Evolutionary conservation across 92 coral and sea anemone genomes (phyloP), one percentile per base, ranked within the genome.

Genomic region (Zoanthus gigantus): DNA sequence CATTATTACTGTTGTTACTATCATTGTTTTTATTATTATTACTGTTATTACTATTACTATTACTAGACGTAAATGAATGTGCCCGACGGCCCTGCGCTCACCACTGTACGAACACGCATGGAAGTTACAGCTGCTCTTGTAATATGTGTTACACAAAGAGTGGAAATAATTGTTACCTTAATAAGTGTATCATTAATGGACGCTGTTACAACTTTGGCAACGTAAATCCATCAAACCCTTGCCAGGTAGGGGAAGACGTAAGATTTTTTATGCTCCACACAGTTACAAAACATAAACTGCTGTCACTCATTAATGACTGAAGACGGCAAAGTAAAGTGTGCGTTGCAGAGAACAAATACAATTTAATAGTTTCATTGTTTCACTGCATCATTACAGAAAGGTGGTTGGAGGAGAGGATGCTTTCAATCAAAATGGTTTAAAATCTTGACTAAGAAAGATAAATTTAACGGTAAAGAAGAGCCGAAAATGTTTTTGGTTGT

Each of bases 21-120:
- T 37, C 4, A 0, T 37, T 37, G 42, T 37, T 37, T 2, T 37
- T 2, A 37, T 37, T 37, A 37, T 0, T 0, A 37, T 37, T 37
- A 37, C 4, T 37, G 4, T 37, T 37, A 37, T 37, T 37, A 37
- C 42, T 37, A 18, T 2, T 63, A 17, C 2, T 16, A 5, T 23
- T 5, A 18, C 3, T 15, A 87, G 75, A 77, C 10, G 74, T 87
- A 68, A 60, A 58, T 47, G 90, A 72, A 45, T 79, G 83, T 30
- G 42, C 76, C 6, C 65, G 29, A n/a, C 12, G 28, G 16, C 78
- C 61, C 9, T 83, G 76, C 15, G 87, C 78, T 50, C 76, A 83
- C 63, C n/a, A 2, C 13, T 69, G 87, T 47, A 50, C 87, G 13
- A 72, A 83, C 66, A 68, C 78, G 30, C 77, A 47, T 28, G 76